A percentile compares a stretch with the other conserved stretches of the same genome.
These are phyloP conservation scores for Phaetusa simplex DNA, from an alignment of 2,113 vertebrate genomes.

Conservation along the genomic window DNA sequence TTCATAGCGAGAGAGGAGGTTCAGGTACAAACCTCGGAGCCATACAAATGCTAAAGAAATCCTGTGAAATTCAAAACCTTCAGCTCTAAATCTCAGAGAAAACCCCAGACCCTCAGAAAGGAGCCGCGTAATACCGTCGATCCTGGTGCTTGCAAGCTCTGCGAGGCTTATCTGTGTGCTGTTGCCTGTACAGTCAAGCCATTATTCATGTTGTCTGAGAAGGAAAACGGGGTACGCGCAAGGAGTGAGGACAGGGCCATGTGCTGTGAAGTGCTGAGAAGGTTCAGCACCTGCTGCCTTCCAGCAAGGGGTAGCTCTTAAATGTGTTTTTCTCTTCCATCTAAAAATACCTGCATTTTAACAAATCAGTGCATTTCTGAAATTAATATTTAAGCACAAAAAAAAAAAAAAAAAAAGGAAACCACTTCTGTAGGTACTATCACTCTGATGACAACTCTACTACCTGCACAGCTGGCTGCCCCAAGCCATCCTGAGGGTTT, in stretches of 20 bases:
- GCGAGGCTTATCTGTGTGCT: background rate
- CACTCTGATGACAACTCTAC: background rate
- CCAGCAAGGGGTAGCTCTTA: background rate
- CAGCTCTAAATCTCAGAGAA: background rate
- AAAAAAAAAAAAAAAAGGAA: background rate
- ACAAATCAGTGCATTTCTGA: background rate
- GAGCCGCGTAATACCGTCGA: background rate
- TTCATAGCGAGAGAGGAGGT: background rate
- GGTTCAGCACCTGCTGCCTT: background rate
- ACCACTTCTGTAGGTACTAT: background rate
- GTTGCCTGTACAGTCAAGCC: background rate
- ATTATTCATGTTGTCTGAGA: background rate
- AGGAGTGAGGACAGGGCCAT: background rate
- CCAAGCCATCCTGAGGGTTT: background rate
- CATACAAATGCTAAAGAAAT: background rate
- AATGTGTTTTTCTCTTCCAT: background rate
- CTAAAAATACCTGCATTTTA: background rate
- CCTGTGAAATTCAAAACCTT: background rate
- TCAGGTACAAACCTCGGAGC: background rate
- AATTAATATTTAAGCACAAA: background rate
- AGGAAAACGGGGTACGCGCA: background rate
- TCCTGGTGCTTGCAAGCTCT: background rate
- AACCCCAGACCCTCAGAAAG: background rate
- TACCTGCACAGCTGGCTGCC: background rate
- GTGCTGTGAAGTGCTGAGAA: background rate